Evolutionary conservation across 2,888 invertebrate genomes (phyloP).

Genomic region (Lamellibrachia satsuma): DNA sequence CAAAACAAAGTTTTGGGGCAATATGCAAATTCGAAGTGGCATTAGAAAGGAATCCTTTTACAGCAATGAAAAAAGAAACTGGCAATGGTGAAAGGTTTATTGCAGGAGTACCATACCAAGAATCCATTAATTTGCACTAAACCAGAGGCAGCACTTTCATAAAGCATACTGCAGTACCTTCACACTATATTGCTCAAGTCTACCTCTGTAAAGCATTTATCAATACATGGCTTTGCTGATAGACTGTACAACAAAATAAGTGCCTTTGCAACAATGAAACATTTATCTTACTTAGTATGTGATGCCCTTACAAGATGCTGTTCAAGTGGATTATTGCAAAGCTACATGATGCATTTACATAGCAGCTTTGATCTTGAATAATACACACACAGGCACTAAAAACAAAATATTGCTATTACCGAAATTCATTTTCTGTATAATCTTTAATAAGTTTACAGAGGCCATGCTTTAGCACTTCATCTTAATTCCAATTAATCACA

Average conservation of each 20-base stretch:
- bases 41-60: background rate
- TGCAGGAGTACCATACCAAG: too few relatives aligned
- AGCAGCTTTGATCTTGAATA: background rate
- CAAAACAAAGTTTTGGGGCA: background rate
- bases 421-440: background rate
- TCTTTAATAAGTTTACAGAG: background rate
- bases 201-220: background rate
- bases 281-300: background rate
- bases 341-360: background rate
- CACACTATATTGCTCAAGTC: background rate
- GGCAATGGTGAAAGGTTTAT: background rate
- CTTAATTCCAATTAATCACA: background rate
- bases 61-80: background rate
- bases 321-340: background rate
- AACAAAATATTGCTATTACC: background rate
- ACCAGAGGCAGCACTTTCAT: too few relatives aligned
- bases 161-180: background rate
- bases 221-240: background rate
- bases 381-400: background rate
- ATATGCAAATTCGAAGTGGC: background rate
- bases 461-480: background rate
- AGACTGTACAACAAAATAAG: background rate
- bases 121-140: too few relatives aligned
- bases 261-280: slow-evolving; percentile 17
- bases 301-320: background rate